These are phyloP conservation scores for Heliconius nattereri DNA, from an alignment of 1,140 invertebrate species.

Conservation along the genomic window DNA sequence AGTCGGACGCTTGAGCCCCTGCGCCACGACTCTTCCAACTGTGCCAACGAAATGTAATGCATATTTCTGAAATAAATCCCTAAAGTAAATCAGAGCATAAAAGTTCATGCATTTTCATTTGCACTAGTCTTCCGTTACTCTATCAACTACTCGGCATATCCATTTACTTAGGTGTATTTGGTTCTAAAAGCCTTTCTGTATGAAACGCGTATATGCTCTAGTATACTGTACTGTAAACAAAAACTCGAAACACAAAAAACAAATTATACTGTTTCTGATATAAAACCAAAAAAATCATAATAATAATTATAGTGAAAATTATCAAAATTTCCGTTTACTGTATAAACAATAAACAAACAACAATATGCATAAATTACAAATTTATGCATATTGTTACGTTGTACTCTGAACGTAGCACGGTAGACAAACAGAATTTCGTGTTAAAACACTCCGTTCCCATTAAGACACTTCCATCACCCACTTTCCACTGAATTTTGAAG, in stretches of 20 bases:
- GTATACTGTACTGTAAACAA: background rate
- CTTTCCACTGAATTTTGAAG: too few relatives aligned
- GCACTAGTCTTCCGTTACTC: slow-evolving; percentile 5
- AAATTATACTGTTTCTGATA: background rate
- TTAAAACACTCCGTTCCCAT: too few relatives aligned
- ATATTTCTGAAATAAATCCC: background rate
- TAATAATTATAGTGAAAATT: too few relatives aligned
- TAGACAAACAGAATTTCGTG: too few relatives aligned
- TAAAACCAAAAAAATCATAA: background rate
- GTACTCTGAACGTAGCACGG: too few relatives aligned
- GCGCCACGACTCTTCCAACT: too few relatives aligned
- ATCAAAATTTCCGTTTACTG: too few relatives aligned
- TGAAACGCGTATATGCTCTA: background rate
- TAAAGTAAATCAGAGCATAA: slow-evolving; percentile 5
- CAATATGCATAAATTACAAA: too few relatives aligned
- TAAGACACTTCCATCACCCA: too few relatives aligned
- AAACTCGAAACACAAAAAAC: background rate
- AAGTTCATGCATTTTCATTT: slow-evolving; percentile 24
- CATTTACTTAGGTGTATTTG: background rate
- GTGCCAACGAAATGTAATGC: background rate
- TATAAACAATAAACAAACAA: too few relatives aligned
- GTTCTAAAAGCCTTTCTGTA: background rate
- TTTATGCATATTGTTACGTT: too few relatives aligned
- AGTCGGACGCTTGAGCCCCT: too few relatives aligned
- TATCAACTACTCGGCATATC: background rate